Conservation (phyloP, 2,888 invertebrate genomes). For the Adela reaumurella region DNA sequence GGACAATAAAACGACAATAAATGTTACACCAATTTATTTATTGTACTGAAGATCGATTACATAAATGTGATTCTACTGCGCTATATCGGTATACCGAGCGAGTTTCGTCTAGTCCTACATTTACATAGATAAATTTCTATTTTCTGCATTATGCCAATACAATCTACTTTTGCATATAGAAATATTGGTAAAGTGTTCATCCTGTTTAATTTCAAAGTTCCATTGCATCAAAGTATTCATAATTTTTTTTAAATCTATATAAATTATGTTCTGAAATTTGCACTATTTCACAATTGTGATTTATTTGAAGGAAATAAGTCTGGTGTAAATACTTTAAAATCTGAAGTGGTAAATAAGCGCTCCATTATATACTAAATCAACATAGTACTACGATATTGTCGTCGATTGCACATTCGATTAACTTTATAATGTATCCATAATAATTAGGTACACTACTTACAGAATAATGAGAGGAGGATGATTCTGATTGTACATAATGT, state of each 20-base stretch:
- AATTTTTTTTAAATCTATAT: too few species aligned
- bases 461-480: too few species aligned
- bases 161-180: slow-evolving; percentile 1
- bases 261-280: too few species aligned
- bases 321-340: neutral
- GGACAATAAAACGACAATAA: neutral
- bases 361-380: neutral
- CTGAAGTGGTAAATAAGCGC: neutral
- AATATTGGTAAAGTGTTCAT: neutral
- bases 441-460: too few species aligned
- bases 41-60: neutral
- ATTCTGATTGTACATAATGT: too few species aligned
- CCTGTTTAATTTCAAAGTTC: neutral
- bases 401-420: neutral
- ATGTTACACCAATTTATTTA: neutral
- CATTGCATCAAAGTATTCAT: too few species aligned
- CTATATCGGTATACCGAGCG: neutral
- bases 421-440: too few species aligned
- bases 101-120: neutral
- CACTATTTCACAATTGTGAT: too few species aligned
- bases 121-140: too few species aligned
- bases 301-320: too few species aligned
- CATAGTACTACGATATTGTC: neutral
- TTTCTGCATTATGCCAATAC: neutral
- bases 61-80: neutral